phyloP scores from a whole-genome alignment of 2,888 invertebrate genomes.

The Stenoptilia bipunctidactyla region DNA sequence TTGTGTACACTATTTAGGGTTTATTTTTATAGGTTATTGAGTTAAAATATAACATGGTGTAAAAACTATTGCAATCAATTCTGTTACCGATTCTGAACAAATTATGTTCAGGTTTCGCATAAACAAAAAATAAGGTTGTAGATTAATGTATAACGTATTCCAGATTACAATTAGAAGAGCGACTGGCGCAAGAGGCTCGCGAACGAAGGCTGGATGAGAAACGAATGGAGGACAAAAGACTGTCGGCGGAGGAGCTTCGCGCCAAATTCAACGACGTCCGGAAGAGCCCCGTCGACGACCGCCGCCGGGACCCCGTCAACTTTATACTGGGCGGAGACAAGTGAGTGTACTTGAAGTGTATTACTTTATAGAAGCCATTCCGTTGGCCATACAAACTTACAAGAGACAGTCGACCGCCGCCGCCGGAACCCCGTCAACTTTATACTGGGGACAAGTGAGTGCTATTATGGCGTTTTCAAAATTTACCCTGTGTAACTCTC shows the following conservation, averaged over 20 bases:
- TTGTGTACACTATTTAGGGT: too few species aligned
- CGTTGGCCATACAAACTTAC: too few species aligned
- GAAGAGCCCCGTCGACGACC: conserved; percentile 44
- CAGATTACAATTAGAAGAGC: conserved; percentile 59
- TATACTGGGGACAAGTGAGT: conserved; percentile 58
- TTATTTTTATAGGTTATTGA: too few species aligned
- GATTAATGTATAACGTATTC: too few species aligned
- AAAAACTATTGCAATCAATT: too few species aligned
- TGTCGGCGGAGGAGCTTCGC: conserved; percentile 26
- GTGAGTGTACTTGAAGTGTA: conserved; percentile 31
- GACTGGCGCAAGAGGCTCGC: conserved; percentile 52
- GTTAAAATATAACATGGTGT: too few species aligned
- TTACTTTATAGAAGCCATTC: too few species aligned
- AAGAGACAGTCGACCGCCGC: conserved; percentile 37
- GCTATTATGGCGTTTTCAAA: too few species aligned
- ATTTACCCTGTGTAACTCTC: too few species aligned
- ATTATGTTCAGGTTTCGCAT: too few species aligned
- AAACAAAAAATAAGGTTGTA: too few species aligned
- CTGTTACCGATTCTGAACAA: too few species aligned
- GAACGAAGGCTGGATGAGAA: conserved; percentile 41
- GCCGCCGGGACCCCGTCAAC: conserved; percentile 46
- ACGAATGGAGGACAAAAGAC: conserved; percentile 19
- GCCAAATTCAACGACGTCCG: conserved; percentile 35
- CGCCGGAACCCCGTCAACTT: conserved; percentile 52
- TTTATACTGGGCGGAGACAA: conserved; percentile 61